A percentile compares a stretch with the other conserved stretches of the same genome.
Evolutionary conservation across 2,888 invertebrate species (phyloP).

Genomic region (Scaptodrosophila latifasciaeformis): DNA sequence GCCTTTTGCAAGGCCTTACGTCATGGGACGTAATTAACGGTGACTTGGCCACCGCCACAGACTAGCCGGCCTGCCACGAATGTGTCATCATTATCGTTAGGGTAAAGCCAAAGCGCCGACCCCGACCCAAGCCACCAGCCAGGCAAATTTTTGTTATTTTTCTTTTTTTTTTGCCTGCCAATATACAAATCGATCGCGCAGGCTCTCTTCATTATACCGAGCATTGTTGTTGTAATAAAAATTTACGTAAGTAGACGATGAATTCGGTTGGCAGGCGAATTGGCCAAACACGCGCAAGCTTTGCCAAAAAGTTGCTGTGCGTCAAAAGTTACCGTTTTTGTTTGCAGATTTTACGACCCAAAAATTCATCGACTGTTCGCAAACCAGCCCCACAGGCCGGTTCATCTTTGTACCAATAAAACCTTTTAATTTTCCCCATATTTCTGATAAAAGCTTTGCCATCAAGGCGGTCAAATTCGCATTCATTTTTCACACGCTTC

Average conservation of each 20-base stretch:
- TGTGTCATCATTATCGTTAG: neutral
- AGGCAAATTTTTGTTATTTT: too few relatives aligned
- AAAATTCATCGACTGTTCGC: too few relatives aligned
- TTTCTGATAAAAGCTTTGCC: constrained; percentile 12
- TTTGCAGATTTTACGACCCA: constrained; percentile 54
- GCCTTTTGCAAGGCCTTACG: constrained; percentile 1
- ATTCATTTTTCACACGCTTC: constrained; percentile 30
- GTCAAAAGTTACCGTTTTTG: constrained; percentile 46
- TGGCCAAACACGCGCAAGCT: neutral
- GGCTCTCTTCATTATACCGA: constrained; percentile 31
- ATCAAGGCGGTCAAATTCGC: constrained; percentile 31
- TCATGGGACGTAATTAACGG: neutral
- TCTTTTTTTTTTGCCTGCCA: too few relatives aligned
- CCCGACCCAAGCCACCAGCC: neutral
- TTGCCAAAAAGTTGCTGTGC: constrained; percentile 43
- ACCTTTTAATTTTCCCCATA: too few relatives aligned
- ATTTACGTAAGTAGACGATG: constrained; percentile 57
- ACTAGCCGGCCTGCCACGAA: neutral
- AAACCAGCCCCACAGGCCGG: too few relatives aligned
- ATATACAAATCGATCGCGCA: constrained; percentile 64
- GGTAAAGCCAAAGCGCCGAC: too few relatives aligned
- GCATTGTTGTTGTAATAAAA: constrained; percentile 48
- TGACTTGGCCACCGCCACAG: neutral
- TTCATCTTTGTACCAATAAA: too few relatives aligned
- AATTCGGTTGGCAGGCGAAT: constrained; percentile 9